These are phyloP conservation scores for Puffinus mauretanicus DNA, from an alignment of 2,113 vertebrate species.

Conservation along the genomic window DNA sequence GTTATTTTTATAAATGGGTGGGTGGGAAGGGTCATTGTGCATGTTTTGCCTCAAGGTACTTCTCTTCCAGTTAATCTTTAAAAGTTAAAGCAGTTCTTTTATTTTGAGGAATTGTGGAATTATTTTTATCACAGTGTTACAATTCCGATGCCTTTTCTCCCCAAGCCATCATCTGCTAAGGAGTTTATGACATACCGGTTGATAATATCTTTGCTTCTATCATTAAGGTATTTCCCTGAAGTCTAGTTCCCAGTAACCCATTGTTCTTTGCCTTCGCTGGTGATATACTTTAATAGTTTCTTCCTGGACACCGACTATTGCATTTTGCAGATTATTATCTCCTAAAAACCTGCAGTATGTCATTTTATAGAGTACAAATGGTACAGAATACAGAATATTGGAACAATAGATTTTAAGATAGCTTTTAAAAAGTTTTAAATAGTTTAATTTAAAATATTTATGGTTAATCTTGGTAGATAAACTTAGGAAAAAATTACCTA, in stretches of 20 bases:
- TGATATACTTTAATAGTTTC: not conserved
- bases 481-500: not conserved
- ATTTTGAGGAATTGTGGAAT: not conserved
- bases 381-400: not conserved
- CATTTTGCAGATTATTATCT: not conserved
- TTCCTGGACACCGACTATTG: not conserved
- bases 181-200: conserved; percentile 1
- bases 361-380: not conserved
- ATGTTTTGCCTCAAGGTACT: not conserved
- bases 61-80: not conserved
- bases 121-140: not conserved
- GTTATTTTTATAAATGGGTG: not conserved
- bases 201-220: not conserved
- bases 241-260: not conserved
- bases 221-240: not conserved
- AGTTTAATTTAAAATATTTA: not conserved
- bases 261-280: not conserved
- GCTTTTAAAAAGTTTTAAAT: not conserved
- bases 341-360: not conserved
- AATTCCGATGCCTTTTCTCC: not conserved
- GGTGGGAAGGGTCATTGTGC: not conserved
- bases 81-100: not conserved
- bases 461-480: not conserved
- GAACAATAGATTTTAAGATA: not conserved
- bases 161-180: not conserved